Evolutionary conservation across 2,797 vertebrate genomes (phyloP).

Genomic region (Notolabrus celidotus): DNA sequence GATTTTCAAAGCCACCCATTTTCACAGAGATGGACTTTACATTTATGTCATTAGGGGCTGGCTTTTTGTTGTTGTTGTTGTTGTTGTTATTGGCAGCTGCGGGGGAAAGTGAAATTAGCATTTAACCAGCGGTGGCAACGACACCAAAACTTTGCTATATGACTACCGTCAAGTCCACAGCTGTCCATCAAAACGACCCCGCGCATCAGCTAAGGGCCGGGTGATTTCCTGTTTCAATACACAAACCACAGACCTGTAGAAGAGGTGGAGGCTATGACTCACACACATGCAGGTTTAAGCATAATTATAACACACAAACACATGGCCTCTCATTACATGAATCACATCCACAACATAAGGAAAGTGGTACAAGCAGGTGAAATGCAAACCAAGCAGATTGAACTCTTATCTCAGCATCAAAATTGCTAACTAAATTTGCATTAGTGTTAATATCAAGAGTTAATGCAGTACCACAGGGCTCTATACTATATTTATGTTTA

Average conservation of each 20-base stretch:
- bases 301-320: neutral
- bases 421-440: too few species aligned
- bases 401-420: too few species aligned
- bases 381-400: neutral
- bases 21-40: conserved; percentile 67
- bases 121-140: conserved; percentile 44
- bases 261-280: conserved; percentile 16
- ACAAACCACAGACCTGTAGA: conserved; percentile 12
- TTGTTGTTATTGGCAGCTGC: conserved; percentile 18
- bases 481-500: neutral
- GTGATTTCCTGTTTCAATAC: conserved; percentile 42
- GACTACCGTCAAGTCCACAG: conserved; percentile 26
- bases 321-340: neutral
- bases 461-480: neutral
- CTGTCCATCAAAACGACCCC: conserved; percentile 41
- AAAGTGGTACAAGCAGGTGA: neutral
- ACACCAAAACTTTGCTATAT: conserved; percentile 41
- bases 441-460: too few species aligned
- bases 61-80: conserved; percentile 54
- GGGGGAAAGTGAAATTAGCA: conserved; percentile 52
- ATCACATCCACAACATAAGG: neutral
- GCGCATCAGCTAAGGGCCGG: conserved; percentile 12
- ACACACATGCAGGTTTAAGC: neutral
- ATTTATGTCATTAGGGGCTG: conserved; percentile 66
- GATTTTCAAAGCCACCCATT: conserved; percentile 69